Base-by-base conservation (phyloP, 2,113 vertebrate genomes). In the Isurus oxyrinchus region DNA sequence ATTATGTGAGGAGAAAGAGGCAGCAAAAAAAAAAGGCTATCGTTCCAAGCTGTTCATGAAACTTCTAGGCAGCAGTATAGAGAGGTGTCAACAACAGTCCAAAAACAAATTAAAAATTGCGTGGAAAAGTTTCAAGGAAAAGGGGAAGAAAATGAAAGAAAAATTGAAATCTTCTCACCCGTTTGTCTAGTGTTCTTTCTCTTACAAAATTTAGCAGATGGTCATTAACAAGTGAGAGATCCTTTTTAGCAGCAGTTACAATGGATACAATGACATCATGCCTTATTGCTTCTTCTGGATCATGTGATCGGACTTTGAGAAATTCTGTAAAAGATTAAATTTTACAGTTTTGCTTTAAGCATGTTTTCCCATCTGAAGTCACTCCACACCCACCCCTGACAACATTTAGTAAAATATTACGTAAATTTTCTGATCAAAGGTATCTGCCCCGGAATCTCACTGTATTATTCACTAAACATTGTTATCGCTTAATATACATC, bases 201-300 rank as follows among this genome's bases (percentile, higher is more conserved):
- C 99, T 98, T 59, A 99, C 99, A 97, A 99, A 99, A 97, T 99
- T 99, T 96, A 99, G 99, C 96, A 99, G 97, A 2, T 99, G 99
- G 97, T 99, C 99, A 96, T 99, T 99, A 97, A 99, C 99, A 25
- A 99, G 98, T 61, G 99, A 97, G 96, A 99, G 98, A 97, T 99
- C 99, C 97, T 99, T 99, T 97, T 99, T 99, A 97, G 99, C 99
- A 97, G 99, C 99, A 23, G 99, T 99, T 97, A 99, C 99, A 97
- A 99, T 99, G 97, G 99, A 99, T 96, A 99, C 99, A 96, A 99
- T 99, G 97, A 99, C 99, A 97, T 99, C 99, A 97, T 99, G 99
- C 93, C 99, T 98, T 97, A 99, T 99, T 96, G 99, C 99, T 97
- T 99, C 99, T 97, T 99, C 99, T 1, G 99, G 99, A 97, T 99